Percentiles rank a stretch among this genome's conserved stretches.
phyloP scores from a whole-genome alignment of 2,888 invertebrate genomes.

The Cryptophagus acutangulus region DNA sequence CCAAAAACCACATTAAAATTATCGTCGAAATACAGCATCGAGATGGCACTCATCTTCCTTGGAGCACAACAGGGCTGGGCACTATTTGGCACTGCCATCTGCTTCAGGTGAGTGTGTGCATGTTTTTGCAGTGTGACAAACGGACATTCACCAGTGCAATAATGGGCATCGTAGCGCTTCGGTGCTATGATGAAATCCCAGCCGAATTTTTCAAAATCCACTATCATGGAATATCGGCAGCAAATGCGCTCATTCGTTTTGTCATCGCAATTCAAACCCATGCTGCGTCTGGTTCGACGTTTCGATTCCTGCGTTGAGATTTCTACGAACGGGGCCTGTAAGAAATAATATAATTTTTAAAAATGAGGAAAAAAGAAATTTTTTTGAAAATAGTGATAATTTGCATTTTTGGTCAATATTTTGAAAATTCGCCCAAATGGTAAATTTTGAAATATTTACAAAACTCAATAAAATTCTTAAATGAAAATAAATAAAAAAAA shows the following conservation, averaged over 20 bases:
- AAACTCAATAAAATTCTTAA: too few relatives aligned
- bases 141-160: conserved; percentile 93
- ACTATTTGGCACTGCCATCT: conserved; percentile 70
- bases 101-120: conserved; percentile 83
- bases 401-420: conserved; percentile 1
- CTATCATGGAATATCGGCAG: conserved; percentile 88
- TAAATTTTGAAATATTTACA: background rate
- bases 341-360: too few relatives aligned
- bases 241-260: conserved; percentile 72
- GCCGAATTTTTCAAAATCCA: conserved; percentile 92
- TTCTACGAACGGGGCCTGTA: conserved; percentile 57
- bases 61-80: conserved; percentile 92
- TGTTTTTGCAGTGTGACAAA: conserved; percentile 81
- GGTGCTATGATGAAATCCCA: conserved; percentile 99
- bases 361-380: too few relatives aligned
- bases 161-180: conserved; percentile 89
- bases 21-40: conserved; percentile 88
- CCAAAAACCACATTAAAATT: conserved; percentile 83
- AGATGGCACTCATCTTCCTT: conserved; percentile 78
- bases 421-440: background rate
- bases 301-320: conserved; percentile 54
- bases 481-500: too few relatives aligned
- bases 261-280: conserved; percentile 80
- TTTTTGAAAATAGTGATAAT: too few relatives aligned
- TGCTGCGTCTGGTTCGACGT: conserved; percentile 69